Conservation (phyloP, 2,888 invertebrate genomes). For the Nymphalis polychloros region DNA sequence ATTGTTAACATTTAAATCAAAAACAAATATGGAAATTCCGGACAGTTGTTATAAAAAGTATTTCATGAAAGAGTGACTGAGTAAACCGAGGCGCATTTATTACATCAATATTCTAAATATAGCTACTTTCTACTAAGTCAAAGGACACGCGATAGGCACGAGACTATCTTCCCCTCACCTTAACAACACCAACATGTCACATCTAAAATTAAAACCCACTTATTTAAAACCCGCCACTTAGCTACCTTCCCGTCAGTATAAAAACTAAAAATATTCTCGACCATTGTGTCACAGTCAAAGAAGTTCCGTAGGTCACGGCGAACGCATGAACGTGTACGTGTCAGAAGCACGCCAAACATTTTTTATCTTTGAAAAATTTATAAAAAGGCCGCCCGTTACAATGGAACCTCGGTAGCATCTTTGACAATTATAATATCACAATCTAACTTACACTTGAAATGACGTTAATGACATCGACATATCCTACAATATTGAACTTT, state of each 20-base stretch:
- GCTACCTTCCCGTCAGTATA: constrained; percentile 76
- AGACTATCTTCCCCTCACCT: constrained; percentile 76
- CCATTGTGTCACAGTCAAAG: constrained; percentile 79
- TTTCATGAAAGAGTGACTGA: constrained; percentile 1
- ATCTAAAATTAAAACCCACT: constrained; percentile 80
- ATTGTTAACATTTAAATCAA: constrained; percentile 34
- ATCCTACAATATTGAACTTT: constrained; percentile 57
- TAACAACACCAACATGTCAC: constrained; percentile 66
- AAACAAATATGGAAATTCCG: constrained; percentile 22
- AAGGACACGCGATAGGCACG: constrained; percentile 74
- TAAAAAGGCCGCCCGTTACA: constrained; percentile 76
- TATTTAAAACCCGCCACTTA: constrained; percentile 80
- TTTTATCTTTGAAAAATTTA: constrained; percentile 80
- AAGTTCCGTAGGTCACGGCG: constrained; percentile 80
- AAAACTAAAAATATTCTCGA: constrained; percentile 79
- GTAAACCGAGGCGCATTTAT: background rate
- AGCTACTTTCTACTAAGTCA: constrained; percentile 49
- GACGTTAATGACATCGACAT: constrained; percentile 53
- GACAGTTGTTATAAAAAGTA: background rate
- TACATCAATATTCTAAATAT: constrained; percentile 50
- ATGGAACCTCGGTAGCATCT: constrained; percentile 80
- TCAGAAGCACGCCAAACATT: constrained; percentile 80
- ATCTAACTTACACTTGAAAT: constrained; percentile 47
- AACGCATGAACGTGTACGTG: constrained; percentile 74
- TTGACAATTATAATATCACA: constrained; percentile 81